These are phyloP conservation scores for Metellina segmentata DNA, from an alignment of 2,888 invertebrate species.

Conservation along the genomic window DNA sequence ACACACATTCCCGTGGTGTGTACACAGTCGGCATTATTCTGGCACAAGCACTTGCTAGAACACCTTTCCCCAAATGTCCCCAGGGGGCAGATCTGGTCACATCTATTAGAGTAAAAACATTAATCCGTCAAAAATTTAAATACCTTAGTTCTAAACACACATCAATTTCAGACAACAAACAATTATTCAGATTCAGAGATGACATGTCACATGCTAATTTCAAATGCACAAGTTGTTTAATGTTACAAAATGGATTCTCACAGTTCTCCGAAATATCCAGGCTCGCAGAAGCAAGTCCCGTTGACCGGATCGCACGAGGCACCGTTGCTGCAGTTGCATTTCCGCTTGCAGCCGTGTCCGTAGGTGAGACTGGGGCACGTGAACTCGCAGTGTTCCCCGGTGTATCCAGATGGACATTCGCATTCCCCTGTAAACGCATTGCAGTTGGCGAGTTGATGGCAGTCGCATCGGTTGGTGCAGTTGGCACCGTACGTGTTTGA, in stretches of 20 bases:
- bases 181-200: neutral
- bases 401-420: slow-evolving; percentile 75
- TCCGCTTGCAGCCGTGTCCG: slow-evolving; percentile 45
- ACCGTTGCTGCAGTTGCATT: slow-evolving; percentile 52
- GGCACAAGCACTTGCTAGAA: slow-evolving; percentile 89
- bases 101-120: slow-evolving; percentile 3
- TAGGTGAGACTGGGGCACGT: slow-evolving; percentile 67
- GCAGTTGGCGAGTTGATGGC: slow-evolving; percentile 46
- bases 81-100: slow-evolving; percentile 69
- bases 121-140: no score
- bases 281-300: slow-evolving; percentile 78
- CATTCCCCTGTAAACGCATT: slow-evolving; percentile 77
- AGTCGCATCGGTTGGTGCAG: slow-evolving; percentile 60
- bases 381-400: slow-evolving; percentile 84
- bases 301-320: slow-evolving; percentile 74
- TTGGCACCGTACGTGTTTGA: slow-evolving; percentile 50
- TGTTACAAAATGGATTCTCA: slow-evolving; percentile 38
- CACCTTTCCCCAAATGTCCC: slow-evolving; percentile 84
- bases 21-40: slow-evolving; percentile 92
- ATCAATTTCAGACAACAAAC: neutral
- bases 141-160: no score
- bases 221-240: neutral
- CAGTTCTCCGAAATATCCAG: slow-evolving; percentile 77
- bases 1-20: slow-evolving; percentile 83
- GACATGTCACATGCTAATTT: neutral